A percentile compares a stretch with the other conserved stretches of the same genome.
phyloP scores from a whole-genome alignment of 2,113 vertebrate genomes.

The Elephas maximus region DNA sequence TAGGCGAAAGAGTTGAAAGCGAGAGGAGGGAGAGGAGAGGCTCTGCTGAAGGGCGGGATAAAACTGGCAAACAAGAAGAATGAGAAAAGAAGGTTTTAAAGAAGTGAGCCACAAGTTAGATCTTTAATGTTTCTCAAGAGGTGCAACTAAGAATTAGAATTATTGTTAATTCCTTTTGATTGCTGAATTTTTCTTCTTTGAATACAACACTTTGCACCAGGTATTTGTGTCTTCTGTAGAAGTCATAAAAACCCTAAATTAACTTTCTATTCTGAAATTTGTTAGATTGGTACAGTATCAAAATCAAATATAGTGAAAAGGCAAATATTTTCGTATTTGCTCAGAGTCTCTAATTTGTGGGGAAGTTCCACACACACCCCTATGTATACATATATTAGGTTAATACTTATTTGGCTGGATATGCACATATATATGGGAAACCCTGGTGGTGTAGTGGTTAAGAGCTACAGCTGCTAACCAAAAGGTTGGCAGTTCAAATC shows the following conservation, averaged over 20 bases:
- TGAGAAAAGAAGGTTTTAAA: background rate
- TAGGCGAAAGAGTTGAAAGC: background rate
- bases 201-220: background rate
- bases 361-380: background rate
- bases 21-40: background rate
- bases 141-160: constrained; percentile 20
- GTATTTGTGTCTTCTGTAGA: constrained; percentile 14
- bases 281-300: background rate
- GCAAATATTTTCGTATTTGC: background rate
- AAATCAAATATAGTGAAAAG: constrained; percentile 26
- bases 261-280: background rate
- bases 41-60: background rate
- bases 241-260: constrained; percentile 23
- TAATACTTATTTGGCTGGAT: too few species aligned
- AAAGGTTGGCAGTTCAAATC: too few species aligned
- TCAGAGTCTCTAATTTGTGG: background rate
- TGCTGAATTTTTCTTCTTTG: background rate
- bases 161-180: constrained; percentile 9
- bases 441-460: too few species aligned
- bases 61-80: background rate
- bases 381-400: too few species aligned
- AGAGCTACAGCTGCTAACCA: too few species aligned
- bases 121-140: constrained; percentile 16
- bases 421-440: too few species aligned
- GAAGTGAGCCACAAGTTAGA: background rate